phyloP scores from a whole-genome alignment of 2,113 vertebrate species.

The Aythya baeri region DNA sequence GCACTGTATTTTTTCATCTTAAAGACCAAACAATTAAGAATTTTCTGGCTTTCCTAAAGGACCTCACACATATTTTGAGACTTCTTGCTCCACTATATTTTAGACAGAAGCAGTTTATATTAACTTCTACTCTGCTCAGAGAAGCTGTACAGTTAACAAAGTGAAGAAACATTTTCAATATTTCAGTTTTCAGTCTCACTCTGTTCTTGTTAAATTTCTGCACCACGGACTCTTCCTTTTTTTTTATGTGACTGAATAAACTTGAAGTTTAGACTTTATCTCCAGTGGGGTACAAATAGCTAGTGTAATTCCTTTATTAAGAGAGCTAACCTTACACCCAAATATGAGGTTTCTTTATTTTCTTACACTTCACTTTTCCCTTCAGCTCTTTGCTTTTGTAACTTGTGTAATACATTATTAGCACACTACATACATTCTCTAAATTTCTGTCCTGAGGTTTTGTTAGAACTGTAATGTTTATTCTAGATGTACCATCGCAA shows the following conservation, averaged over 20 bases:
- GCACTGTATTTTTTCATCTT: neutral
- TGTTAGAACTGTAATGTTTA: neutral
- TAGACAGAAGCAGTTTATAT: neutral
- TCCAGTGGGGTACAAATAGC: neutral
- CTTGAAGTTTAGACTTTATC: neutral
- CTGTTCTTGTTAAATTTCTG: neutral
- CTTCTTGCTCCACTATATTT: neutral
- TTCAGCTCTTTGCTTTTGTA: neutral
- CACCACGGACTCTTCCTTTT: neutral
- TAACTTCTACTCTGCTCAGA: neutral
- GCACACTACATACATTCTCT: neutral
- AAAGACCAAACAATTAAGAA: neutral
- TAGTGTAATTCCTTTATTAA: neutral
- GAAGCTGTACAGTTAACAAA: neutral
- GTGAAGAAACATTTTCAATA: neutral
- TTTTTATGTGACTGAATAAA: neutral
- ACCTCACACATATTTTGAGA: neutral
- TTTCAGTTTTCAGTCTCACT: neutral
- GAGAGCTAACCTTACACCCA: neutral
- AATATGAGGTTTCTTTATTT: neutral
- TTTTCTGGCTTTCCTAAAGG: neutral
- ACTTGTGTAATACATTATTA: neutral
- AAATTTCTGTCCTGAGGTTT: neutral
- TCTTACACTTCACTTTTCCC: neutral
- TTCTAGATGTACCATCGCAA: neutral